Conservation (phyloP, 1,140 invertebrate species). For the Drosophila virilis region DNA sequence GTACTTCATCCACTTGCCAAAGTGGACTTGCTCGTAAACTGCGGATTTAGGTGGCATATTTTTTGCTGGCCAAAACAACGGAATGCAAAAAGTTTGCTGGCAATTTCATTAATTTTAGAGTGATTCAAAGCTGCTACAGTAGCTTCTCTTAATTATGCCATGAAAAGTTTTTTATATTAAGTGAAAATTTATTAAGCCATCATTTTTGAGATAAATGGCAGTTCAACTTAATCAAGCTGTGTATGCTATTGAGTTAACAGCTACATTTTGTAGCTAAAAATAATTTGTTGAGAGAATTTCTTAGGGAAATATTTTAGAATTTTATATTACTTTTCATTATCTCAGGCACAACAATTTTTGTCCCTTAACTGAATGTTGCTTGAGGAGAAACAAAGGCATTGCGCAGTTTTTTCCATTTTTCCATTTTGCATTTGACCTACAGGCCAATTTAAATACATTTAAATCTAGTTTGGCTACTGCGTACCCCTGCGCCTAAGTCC, state of each 20-base stretch:
- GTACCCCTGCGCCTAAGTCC: not conserved
- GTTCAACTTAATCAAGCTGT: not conserved
- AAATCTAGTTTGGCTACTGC: conserved; percentile 54
- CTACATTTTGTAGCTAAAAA: not conserved
- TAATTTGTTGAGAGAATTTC: not conserved
- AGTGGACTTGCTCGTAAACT: conserved; percentile 31
- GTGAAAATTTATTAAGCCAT: not conserved
- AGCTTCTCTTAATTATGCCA: not conserved
- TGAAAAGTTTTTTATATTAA: conserved; percentile 3
- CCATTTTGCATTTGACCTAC: conserved; percentile 24
- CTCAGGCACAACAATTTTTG: not conserved
- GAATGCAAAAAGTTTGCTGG: conserved; percentile 44
- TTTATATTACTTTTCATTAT: conserved; percentile 5
- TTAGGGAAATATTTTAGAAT: not conserved
- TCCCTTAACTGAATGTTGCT: not conserved
- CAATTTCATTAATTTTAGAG: conserved; percentile 3
- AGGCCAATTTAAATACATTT: conserved; percentile 18
- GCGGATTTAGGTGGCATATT: conserved; percentile 40
- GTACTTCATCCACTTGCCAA: conserved; percentile 56
- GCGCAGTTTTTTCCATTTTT: conserved; percentile 1
- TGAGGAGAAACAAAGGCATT: conserved; percentile 1
- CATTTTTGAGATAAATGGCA: not conserved
- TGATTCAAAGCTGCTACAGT: conserved; percentile 11
- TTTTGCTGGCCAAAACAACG: conserved; percentile 45
- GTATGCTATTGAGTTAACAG: not conserved